phyloP scores from a whole-genome alignment of 1,140 invertebrate genomes.

The Drosophila funebris region DNA sequence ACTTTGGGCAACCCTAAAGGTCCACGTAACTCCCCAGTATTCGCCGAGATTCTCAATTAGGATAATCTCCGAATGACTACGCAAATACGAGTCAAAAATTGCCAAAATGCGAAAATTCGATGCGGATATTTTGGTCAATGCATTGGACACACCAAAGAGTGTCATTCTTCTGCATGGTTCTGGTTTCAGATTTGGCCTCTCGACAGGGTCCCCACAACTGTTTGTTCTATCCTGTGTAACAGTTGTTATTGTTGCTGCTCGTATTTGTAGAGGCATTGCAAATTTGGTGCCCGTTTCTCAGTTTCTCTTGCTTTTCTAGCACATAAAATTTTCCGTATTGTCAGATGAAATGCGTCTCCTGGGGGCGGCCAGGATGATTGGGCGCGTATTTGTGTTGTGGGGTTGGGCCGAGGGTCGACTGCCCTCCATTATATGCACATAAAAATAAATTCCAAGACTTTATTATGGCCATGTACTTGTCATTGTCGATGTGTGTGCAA shows the following conservation, averaged over 20 bases:
- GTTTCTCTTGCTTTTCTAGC: slow-evolving; percentile 35
- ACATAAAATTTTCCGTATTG: slow-evolving; percentile 64
- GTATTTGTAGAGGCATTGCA: slow-evolving; percentile 36
- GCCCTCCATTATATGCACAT: slow-evolving; percentile 77
- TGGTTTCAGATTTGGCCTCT: background rate
- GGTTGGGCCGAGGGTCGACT: slow-evolving; percentile 31
- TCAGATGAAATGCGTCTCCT: slow-evolving; percentile 71
- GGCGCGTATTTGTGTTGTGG: slow-evolving; percentile 3
- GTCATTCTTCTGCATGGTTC: slow-evolving; percentile 25
- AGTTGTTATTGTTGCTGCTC: slow-evolving; percentile 36
- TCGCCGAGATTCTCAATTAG: slow-evolving; percentile 80
- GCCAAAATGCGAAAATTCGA: slow-evolving; percentile 78
- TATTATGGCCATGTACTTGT: slow-evolving; percentile 80
- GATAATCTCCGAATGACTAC: slow-evolving; percentile 82
- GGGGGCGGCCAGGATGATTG: slow-evolving; percentile 50
- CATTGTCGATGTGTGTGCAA: slow-evolving; percentile 72
- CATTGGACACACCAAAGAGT: slow-evolving; percentile 51
- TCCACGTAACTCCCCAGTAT: slow-evolving; percentile 9
- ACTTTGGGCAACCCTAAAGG: slow-evolving; percentile 17
- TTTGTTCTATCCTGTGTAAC: slow-evolving; percentile 44
- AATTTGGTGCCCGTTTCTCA: background rate
- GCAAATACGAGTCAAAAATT: slow-evolving; percentile 66
- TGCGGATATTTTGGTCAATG: slow-evolving; percentile 48
- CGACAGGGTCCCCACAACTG: slow-evolving; percentile 13
- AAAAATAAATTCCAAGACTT: slow-evolving; percentile 82